Conservation (phyloP, 2,888 invertebrate species). For the Neoscelio sp. region DNA sequence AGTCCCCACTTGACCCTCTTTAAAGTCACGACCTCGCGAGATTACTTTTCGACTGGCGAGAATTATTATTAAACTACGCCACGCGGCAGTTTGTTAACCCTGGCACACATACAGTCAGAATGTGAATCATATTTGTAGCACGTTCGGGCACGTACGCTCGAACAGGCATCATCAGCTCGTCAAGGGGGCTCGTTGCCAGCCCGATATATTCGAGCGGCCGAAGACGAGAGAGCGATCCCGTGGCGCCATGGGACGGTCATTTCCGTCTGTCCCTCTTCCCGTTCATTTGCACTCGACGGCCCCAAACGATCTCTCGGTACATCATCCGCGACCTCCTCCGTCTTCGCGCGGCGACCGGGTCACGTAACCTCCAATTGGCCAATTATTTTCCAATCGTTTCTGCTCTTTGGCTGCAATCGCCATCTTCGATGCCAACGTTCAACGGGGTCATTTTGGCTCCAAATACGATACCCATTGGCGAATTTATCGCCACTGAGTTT, state of each 20-base stretch:
- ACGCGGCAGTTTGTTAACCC: slow-evolving; percentile 63
- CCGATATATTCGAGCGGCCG: slow-evolving; percentile 26
- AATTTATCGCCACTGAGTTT: no score
- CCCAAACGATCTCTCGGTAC: slow-evolving; percentile 4
- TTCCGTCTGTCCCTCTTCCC: slow-evolving; percentile 49
- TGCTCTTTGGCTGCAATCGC: slow-evolving; percentile 47
- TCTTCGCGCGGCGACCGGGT: slow-evolving; percentile 70
- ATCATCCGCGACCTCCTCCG: slow-evolving; percentile 20
- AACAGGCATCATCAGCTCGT: slow-evolving; percentile 66
- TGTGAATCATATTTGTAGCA: slow-evolving; percentile 59
- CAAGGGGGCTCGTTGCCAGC: slow-evolving; percentile 57
- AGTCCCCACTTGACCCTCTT: slow-evolving; percentile 55
- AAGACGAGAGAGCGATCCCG: slow-evolving; percentile 77
- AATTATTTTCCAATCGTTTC: slow-evolving; percentile 77
- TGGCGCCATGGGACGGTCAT: slow-evolving; percentile 57
- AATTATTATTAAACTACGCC: slow-evolving; percentile 60
- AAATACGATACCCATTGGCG: slow-evolving; percentile 3
- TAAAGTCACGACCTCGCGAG: slow-evolving; percentile 40
- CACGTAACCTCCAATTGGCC: slow-evolving; percentile 78
- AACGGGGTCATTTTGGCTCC: slow-evolving; percentile 12
- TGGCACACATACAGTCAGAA: slow-evolving; percentile 41
- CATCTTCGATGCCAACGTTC: slow-evolving; percentile 27
- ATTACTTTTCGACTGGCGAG: slow-evolving; percentile 48
- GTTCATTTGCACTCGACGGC: slow-evolving; percentile 40
- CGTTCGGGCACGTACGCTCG: slow-evolving; percentile 50